Evolutionary conservation across 2,888 invertebrate species (phyloP).

Genomic region (Criorhina ranunculi): DNA sequence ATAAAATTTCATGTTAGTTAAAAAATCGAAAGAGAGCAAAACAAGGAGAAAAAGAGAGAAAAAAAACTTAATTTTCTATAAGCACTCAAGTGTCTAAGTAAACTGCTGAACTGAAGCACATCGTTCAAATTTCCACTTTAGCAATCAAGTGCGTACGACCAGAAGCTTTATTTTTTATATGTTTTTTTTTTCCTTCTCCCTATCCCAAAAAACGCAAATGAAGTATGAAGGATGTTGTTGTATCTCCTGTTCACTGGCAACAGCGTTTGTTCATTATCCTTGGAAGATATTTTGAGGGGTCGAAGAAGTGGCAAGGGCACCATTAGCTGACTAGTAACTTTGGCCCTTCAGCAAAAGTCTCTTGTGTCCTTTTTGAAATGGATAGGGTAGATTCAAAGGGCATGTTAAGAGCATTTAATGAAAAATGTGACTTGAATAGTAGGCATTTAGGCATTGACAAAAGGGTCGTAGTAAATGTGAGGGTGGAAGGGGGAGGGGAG

Average conservation of each 20-base stretch:
- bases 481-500: background rate
- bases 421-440: conserved; percentile 70
- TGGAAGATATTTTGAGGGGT: conserved; percentile 52
- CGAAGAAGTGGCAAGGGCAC: conserved; percentile 41
- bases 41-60: background rate
- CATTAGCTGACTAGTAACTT: conserved; percentile 67
- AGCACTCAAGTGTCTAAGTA: conserved; percentile 68
- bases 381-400: conserved; percentile 62
- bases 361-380: conserved; percentile 59
- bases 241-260: conserved; percentile 53
- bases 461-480: conserved; percentile 40
- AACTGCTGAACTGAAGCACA: conserved; percentile 73
- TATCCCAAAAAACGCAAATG: conserved; percentile 52
- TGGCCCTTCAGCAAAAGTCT: conserved; percentile 47
- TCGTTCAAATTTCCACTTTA: conserved; percentile 73
- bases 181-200: conserved; percentile 13
- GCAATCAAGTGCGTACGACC: conserved; percentile 74
- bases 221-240: conserved; percentile 63
- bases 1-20: conserved; percentile 59
- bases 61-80: conserved; percentile 63
- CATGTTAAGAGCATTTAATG: conserved; percentile 68
- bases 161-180: conserved; percentile 68
- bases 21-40: conserved; percentile 24
- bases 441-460: conserved; percentile 60
- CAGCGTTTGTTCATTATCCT: conserved; percentile 66